phyloP scores from a whole-genome alignment of 2,113 vertebrate species.

The Crotalus helleri region DNA sequence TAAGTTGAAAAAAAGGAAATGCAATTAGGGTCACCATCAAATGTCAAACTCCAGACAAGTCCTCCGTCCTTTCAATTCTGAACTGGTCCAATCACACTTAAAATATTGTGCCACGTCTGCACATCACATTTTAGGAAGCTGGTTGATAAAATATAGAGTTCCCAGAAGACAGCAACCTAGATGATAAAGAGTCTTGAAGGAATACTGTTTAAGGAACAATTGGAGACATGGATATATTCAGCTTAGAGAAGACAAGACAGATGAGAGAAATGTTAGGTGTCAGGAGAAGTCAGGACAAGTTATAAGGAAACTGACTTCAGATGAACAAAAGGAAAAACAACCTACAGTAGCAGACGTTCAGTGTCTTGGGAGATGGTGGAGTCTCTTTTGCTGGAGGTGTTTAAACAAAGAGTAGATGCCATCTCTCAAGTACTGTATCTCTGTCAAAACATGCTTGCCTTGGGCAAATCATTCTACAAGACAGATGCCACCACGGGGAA shows the following conservation, averaged over 20 bases:
- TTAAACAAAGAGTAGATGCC: neutral
- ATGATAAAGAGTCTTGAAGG: neutral
- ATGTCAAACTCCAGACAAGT: neutral
- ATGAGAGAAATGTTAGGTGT: neutral
- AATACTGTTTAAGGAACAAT: neutral
- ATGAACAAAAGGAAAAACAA: neutral
- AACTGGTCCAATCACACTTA: neutral
- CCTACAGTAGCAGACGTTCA: neutral
- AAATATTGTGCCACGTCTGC: neutral
- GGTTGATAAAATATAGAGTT: neutral
- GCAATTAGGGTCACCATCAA: neutral
- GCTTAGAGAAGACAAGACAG: neutral
- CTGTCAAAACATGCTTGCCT: neutral
- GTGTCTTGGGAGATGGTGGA: neutral
- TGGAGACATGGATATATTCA: neutral
- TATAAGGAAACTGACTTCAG: neutral
- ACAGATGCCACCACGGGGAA: neutral
- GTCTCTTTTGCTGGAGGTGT: neutral
- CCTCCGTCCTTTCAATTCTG: neutral
- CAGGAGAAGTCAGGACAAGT: neutral
- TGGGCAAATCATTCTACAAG: neutral
- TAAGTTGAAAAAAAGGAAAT: neutral
- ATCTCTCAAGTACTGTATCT: neutral
- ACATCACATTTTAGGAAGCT: neutral
- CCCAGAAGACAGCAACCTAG: neutral